Evolutionary conservation across 2,888 invertebrate genomes (phyloP), one percentile per base, ranked within the genome.

Genomic region (Aleiodes leptofemur): DNA sequence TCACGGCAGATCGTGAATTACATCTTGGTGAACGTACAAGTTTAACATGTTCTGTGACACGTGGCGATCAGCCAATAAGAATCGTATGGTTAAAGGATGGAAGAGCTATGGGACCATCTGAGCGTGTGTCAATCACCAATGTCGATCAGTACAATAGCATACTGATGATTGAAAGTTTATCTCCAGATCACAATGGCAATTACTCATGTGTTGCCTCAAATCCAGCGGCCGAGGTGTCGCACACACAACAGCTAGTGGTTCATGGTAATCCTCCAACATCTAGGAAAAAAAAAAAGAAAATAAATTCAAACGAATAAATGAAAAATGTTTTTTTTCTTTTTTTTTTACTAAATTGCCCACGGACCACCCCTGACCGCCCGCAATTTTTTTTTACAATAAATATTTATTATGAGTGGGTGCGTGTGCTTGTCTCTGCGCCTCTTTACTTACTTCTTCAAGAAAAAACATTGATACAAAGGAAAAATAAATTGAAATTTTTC

Each of bases 61-160:
- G 94, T 86, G 95, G 96, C 72, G 95, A 95, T 89, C 91, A 93
- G 79, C 96, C 96, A 53, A 90, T 96, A 82, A 93, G 93, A 78
- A 94, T 96, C 82, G 91, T 92, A 56, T 96, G 96, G 96, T 92
- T 93, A 81, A 95, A 95, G 90, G 94, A 96, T 86, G 93, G 92
- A 82, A 91, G 93, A 29, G 91, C 92, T 76, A 91, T 94, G 87
- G 93, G 93, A 82, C 91, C 92, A 43, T 91, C 92, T 51, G 91
- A 92, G 79, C 92, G 93, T 82, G 92, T 93, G 90, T 92, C 93
- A 81, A 92, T 94, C 83, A 94, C 93, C 84, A 93, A 93, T 90
- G 93, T 95, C 90, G 94, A 94, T 90, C 93, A 93, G 88, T 95
- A 93, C 91, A 94, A 94, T 92, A 94, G 94, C 91, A 94, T 95